These are phyloP conservation scores for Dryobotodes eremita DNA, from an alignment of 2,888 invertebrate genomes.

Conservation along the genomic window DNA sequence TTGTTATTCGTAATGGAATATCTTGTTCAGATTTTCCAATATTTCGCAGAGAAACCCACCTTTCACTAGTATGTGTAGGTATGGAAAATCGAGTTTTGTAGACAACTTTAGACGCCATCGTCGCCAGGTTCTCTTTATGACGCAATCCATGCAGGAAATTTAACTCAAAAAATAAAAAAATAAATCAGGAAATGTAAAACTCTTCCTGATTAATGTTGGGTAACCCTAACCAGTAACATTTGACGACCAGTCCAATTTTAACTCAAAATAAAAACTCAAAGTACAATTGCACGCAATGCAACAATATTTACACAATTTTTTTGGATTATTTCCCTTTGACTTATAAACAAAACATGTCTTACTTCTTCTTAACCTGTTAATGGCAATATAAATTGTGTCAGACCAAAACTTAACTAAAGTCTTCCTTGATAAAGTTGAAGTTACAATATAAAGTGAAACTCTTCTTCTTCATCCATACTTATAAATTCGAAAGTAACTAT, in stretches of 20 bases:
- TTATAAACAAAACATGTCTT: neutral
- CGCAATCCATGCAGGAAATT: neutral
- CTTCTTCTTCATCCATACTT: neutral
- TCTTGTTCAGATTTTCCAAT: constrained; percentile 55
- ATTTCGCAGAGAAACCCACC: constrained; percentile 52
- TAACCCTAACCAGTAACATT: no score
- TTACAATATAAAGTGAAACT: neutral
- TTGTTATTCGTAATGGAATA: constrained; percentile 57
- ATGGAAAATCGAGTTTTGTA: constrained; percentile 6
- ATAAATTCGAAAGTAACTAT: no score
- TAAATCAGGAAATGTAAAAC: neutral
- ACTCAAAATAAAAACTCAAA: neutral
- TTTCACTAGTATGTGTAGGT: constrained; percentile 44
- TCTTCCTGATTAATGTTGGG: neutral
- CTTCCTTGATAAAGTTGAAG: neutral
- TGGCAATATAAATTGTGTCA: neutral
- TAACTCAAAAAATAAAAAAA: neutral
- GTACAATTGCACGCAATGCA: neutral
- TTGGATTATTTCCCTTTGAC: neutral
- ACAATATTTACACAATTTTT: neutral
- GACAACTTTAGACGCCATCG: neutral
- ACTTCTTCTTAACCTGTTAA: neutral
- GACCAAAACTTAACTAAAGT: neutral
- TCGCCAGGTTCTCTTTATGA: neutral
- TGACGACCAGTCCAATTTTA: neutral